Evolutionary conservation across 2,797 vertebrate species (phyloP).

Genomic region (Dryobates pubescens): DNA sequence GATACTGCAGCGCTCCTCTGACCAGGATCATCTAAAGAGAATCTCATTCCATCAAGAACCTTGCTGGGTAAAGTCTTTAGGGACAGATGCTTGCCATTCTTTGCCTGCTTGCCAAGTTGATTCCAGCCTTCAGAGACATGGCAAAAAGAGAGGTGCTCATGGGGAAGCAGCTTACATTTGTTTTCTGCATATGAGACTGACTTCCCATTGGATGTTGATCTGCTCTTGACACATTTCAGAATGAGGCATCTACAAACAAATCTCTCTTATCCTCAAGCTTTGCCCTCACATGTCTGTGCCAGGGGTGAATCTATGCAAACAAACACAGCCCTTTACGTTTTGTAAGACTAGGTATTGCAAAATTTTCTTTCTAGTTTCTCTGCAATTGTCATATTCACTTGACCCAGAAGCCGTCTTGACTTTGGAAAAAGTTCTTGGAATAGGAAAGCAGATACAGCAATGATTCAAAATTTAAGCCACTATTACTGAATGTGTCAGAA

Average conservation of each 20-base stretch:
- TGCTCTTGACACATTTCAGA: neutral
- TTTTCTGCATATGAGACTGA: neutral
- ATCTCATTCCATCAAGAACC: neutral
- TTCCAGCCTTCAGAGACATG: neutral
- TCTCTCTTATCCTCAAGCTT: neutral
- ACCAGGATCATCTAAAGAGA: neutral
- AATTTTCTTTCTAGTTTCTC: neutral
- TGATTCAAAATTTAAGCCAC: constrained; percentile 71
- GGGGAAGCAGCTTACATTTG: neutral
- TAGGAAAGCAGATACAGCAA: constrained; percentile 18
- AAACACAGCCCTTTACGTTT: neutral
- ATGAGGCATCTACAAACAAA: neutral
- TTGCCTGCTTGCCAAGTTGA: neutral
- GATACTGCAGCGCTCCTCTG: neutral
- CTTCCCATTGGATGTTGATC: neutral
- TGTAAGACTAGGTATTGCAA: neutral
- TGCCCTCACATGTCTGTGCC: neutral
- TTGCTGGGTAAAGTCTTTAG: neutral
- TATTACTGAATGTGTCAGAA: constrained; percentile 70
- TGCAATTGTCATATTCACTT: neutral
- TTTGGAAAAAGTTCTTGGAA: constrained; percentile 20
- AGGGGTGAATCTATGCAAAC: neutral
- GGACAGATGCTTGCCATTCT: neutral
- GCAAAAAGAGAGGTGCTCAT: neutral
- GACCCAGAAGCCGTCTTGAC: neutral